Evolutionary conservation across 2,888 invertebrate species (phyloP).

Genomic region (Apodemia duryi): DNA sequence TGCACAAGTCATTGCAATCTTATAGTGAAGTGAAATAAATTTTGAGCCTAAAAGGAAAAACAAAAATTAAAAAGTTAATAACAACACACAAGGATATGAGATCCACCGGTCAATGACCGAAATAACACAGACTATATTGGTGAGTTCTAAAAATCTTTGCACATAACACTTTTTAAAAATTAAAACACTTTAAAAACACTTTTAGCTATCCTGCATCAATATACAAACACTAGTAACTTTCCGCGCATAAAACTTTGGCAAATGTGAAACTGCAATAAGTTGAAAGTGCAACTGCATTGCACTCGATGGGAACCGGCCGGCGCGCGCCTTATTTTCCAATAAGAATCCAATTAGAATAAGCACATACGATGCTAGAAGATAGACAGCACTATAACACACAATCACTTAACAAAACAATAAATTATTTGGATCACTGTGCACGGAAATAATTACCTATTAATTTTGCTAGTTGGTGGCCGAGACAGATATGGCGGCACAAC

Average conservation of each 20-base stretch:
- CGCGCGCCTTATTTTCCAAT: conserved; percentile 72
- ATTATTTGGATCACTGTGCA: conserved; percentile 64
- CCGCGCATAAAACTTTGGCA: conserved; percentile 71
- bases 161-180: conserved; percentile 61
- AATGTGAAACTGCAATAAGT: conserved; percentile 79
- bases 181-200: conserved; percentile 65
- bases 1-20: conserved; percentile 65
- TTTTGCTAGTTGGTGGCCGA: conserved; percentile 80
- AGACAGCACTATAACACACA: conserved; percentile 61
- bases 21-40: conserved; percentile 67
- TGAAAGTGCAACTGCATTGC: conserved; percentile 79
- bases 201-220: conserved; percentile 51
- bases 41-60: conserved; percentile 65
- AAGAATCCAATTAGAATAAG: conserved; percentile 69
- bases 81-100: conserved; percentile 63
- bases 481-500: conserved; percentile 84
- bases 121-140: conserved; percentile 73
- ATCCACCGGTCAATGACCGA: conserved; percentile 79
- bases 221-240: conserved; percentile 69
- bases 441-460: conserved; percentile 80
- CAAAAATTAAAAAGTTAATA: conserved; percentile 56
- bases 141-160: conserved; percentile 62
- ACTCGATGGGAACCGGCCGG: conserved; percentile 79
- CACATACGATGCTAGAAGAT: conserved; percentile 50
- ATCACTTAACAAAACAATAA: conserved; percentile 54